These are phyloP conservation scores for Brienomyrus longianalis DNA, from an alignment of 2,113 vertebrate species.

Conservation along the genomic window DNA sequence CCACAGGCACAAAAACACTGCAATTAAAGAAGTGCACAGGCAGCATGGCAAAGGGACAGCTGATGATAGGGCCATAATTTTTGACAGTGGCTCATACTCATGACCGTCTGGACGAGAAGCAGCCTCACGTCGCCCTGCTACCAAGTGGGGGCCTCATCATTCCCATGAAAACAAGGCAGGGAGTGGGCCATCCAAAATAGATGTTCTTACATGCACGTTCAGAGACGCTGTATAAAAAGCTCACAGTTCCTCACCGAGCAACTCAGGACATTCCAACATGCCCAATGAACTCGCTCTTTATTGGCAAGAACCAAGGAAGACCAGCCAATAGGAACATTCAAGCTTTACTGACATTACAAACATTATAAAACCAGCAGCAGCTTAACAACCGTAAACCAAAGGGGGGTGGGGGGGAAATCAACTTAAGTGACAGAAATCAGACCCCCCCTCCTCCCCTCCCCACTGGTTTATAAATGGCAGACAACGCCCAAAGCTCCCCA, in stretches of 20 bases:
- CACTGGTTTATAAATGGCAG: not conserved
- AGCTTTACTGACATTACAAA: not conserved
- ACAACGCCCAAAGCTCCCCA: not conserved
- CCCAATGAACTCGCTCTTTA: not conserved
- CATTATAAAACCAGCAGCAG: not conserved
- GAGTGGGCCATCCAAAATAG: not conserved
- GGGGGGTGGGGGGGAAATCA: not conserved
- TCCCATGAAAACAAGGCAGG: not conserved
- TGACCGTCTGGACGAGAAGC: not conserved
- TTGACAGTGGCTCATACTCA: not conserved
- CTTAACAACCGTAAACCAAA: not conserved
- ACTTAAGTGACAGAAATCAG: not conserved
- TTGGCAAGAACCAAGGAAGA: not conserved
- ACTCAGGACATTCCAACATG: not conserved
- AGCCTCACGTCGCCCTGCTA: not conserved
- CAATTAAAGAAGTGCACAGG: not conserved
- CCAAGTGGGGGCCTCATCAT: not conserved
- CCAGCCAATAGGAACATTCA: not conserved
- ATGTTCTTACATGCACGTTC: conserved; percentile 4
- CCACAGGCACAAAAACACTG: not conserved
- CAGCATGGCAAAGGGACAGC: not conserved
- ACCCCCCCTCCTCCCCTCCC: not conserved
- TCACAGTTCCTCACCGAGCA: not conserved
- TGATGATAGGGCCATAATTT: not conserved
- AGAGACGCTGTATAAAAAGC: not conserved